phyloP scores from a whole-genome alignment of 1,140 invertebrate genomes.

The Cylas formicarius region DNA sequence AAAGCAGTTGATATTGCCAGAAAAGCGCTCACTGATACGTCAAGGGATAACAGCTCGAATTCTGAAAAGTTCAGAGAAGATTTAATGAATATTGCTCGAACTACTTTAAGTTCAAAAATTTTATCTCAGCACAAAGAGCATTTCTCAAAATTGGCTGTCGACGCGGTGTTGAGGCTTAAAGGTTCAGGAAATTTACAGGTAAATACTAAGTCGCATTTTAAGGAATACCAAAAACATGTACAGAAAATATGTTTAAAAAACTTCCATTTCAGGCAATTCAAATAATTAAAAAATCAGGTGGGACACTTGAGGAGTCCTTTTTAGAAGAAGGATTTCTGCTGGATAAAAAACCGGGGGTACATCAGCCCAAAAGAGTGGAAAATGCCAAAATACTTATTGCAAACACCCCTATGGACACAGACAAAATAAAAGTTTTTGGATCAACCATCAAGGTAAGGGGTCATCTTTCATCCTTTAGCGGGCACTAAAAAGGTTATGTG shows the following conservation, averaged over 20 bases:
- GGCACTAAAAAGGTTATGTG: too few species aligned
- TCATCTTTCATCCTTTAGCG: too few species aligned
- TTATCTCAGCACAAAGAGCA: slow-evolving; percentile 95
- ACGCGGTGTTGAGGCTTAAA: slow-evolving; percentile 91
- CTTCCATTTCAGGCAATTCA: slow-evolving; percentile 15
- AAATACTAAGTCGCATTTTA: not conserved
- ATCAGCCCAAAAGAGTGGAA: slow-evolving; percentile 84
- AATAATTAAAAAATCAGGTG: slow-evolving; percentile 57
- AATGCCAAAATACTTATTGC: slow-evolving; percentile 96
- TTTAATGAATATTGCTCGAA: slow-evolving; percentile 93
- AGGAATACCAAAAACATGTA: not conserved
- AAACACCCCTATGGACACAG: slow-evolving; percentile 99
- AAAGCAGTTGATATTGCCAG: slow-evolving; percentile 76
- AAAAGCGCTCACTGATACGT: slow-evolving; percentile 67
- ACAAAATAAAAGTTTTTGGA: slow-evolving; percentile 99
- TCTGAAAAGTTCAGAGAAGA: slow-evolving; percentile 76
- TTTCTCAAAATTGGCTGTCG: slow-evolving; percentile 91
- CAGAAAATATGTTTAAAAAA: not conserved
- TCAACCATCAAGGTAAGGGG: slow-evolving; percentile 70
- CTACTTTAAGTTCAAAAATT: slow-evolving; percentile 98
- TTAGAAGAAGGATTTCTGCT: slow-evolving; percentile 97
- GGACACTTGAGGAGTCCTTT: slow-evolving; percentile 88
- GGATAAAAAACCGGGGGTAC: slow-evolving; percentile 90
- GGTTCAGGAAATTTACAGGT: slow-evolving; percentile 78
- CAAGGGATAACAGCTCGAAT: slow-evolving; percentile 75